Evolutionary conservation across 2,888 invertebrate genomes (phyloP).

Genomic region (Mechanitis mazaeus): DNA sequence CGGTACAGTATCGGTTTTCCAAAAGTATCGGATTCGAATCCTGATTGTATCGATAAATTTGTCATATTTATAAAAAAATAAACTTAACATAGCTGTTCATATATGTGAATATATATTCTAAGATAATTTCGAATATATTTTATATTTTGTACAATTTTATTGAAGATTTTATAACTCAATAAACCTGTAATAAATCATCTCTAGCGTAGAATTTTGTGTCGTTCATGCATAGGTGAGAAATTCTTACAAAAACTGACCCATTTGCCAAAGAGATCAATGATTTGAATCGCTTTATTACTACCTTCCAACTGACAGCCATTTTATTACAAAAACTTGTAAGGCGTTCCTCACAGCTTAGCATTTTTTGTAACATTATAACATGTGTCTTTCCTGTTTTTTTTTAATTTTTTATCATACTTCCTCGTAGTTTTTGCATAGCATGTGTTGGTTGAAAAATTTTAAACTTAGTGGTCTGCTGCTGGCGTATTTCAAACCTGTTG

Average conservation of each 20-base stretch:
- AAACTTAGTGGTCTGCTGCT: constrained; percentile 3
- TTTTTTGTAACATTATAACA: background rate
- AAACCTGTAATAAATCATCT: constrained; percentile 10
- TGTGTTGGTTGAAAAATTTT: constrained; percentile 1
- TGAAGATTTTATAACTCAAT: background rate
- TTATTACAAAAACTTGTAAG: constrained; percentile 3
- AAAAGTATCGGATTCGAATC: too few relatives aligned
- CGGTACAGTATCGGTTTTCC: too few relatives aligned
- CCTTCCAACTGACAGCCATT: background rate
- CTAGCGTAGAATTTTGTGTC: constrained; percentile 17
- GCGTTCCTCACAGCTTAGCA: background rate
- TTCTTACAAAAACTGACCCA: constrained; percentile 2
- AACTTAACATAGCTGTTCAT: too few relatives aligned
- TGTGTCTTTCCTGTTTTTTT: constrained; percentile 7
- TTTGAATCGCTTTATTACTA: constrained; percentile 1
- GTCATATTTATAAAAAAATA: too few relatives aligned
- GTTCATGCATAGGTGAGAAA: background rate
- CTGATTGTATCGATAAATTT: too few relatives aligned
- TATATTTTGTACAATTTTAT: too few relatives aligned
- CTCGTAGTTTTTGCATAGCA: constrained; percentile 2
- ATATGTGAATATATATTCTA: too few relatives aligned
- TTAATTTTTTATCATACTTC: background rate
- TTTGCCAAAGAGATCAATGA: constrained; percentile 18
- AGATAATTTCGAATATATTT: too few relatives aligned
- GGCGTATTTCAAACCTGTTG: background rate